phyloP scores from a whole-genome alignment of 2,888 invertebrate genomes.

The Drosophila kanekoi region DNA sequence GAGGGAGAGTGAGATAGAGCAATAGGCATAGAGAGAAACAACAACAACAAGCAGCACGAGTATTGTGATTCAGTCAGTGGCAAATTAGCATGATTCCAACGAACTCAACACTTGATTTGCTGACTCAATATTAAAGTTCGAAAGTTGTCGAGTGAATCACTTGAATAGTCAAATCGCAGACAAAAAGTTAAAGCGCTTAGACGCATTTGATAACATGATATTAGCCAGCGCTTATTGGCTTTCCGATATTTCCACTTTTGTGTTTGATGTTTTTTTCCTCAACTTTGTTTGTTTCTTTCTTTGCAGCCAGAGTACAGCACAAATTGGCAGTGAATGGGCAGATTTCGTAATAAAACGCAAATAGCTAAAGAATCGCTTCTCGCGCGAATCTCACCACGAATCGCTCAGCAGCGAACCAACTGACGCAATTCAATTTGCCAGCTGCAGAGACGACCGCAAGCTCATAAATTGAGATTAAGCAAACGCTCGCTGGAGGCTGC shows the following conservation, averaged over 20 bases:
- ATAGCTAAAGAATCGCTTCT: conserved; percentile 41
- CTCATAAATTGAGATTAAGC: conserved; percentile 79
- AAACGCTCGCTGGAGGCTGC: conserved; percentile 48
- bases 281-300: conserved; percentile 10
- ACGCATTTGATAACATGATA: conserved; percentile 61
- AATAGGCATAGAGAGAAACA: background rate
- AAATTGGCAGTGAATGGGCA: conserved; percentile 73
- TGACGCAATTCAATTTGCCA: conserved; percentile 80
- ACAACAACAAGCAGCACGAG: background rate
- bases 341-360: conserved; percentile 74
- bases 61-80: conserved; percentile 38
- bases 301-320: conserved; percentile 52
- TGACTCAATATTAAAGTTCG: conserved; percentile 61
- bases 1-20: background rate
- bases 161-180: conserved; percentile 40
- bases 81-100: conserved; percentile 68
- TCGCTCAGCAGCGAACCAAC: conserved; percentile 45
- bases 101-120: conserved; percentile 53
- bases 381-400: conserved; percentile 37
- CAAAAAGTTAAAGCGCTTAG: conserved; percentile 31
- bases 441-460: conserved; percentile 62
- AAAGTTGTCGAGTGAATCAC: conserved; percentile 58
- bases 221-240: conserved; percentile 42
- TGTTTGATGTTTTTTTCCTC: conserved; percentile 15
- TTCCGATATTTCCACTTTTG: conserved; percentile 37